phyloP scores from a whole-genome alignment of 2,888 invertebrate species.

The Shargacucullia verbasci region DNA sequence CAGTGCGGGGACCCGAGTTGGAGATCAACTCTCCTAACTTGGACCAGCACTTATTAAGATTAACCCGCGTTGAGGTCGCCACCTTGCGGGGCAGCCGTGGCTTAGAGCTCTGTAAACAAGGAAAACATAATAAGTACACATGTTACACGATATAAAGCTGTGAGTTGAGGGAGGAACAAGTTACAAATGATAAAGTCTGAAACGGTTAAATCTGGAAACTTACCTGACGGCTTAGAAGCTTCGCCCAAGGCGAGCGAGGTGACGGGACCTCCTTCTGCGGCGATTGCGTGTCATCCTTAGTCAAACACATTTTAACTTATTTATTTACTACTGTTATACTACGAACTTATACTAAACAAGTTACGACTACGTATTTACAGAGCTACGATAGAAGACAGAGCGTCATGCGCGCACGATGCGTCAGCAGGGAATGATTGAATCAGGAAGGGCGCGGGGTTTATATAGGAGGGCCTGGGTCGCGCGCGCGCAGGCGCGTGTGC shows the following conservation, averaged over 20 bases:
- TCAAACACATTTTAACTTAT: constrained; percentile 85
- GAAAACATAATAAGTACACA: constrained; percentile 55
- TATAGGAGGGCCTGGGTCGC: constrained; percentile 72
- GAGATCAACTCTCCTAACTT: constrained; percentile 89
- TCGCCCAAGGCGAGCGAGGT: constrained; percentile 89
- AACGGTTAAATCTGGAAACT: constrained; percentile 53
- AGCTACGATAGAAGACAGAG: constrained; percentile 64
- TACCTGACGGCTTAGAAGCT: constrained; percentile 89
- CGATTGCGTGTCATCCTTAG: constrained; percentile 83
- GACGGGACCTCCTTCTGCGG: constrained; percentile 81
- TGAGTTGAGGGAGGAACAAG: constrained; percentile 16
- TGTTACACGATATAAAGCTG: constrained; percentile 8
- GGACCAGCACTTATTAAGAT: constrained; percentile 91
- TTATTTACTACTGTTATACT: constrained; percentile 68
- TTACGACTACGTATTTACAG: constrained; percentile 85
- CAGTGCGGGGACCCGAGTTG: constrained; percentile 79
- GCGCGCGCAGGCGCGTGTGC: constrained; percentile 67
- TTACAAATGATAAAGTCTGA: constrained; percentile 4
- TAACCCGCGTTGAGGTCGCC: constrained; percentile 89
- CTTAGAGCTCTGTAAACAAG: constrained; percentile 87
- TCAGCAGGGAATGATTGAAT: constrained; percentile 84
- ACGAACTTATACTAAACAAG: constrained; percentile 73
- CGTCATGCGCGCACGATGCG: constrained; percentile 79
- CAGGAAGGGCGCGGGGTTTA: constrained; percentile 82
- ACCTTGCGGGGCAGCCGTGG: constrained; percentile 89